Evolutionary conservation across 2,888 invertebrate genomes (phyloP).

Genomic region (Endotricha flammealis): DNA sequence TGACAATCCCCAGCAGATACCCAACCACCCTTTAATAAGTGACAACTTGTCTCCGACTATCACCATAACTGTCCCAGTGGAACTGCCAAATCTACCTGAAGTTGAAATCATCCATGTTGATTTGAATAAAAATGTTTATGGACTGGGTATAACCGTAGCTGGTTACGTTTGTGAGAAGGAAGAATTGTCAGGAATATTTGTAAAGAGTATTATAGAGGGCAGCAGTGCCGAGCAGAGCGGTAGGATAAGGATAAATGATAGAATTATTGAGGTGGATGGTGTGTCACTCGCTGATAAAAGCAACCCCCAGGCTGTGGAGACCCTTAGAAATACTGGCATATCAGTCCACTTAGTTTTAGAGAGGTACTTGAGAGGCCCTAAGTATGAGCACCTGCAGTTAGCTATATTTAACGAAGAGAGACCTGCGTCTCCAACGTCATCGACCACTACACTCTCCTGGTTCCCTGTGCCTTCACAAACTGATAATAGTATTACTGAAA

Average conservation of each 20-base stretch:
- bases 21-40: constrained; percentile 52
- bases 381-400: constrained; percentile 93
- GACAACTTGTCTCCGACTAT: constrained; percentile 63
- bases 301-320: constrained; percentile 98
- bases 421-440: constrained; percentile 83
- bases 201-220: constrained; percentile 97
- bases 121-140: constrained; percentile 93
- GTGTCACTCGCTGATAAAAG: constrained; percentile 92
- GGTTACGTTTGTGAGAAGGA: constrained; percentile 99
- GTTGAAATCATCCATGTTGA: constrained; percentile 94
- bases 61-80: constrained; percentile 69
- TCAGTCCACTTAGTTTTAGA: constrained; percentile 93
- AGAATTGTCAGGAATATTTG: constrained; percentile 99
- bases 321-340: constrained; percentile 94
- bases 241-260: constrained; percentile 95
- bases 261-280: constrained; percentile 97
- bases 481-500: constrained; percentile 77
- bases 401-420: constrained; percentile 83
- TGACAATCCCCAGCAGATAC: constrained; percentile 62
- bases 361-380: constrained; percentile 94
- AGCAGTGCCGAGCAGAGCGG: constrained; percentile 96
- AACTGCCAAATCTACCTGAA: constrained; percentile 86
- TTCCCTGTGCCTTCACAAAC: constrained; percentile 87
- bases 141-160: constrained; percentile 96
- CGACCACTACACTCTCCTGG: constrained; percentile 90